Base-by-base conservation (phyloP, 2,888 invertebrate genomes). In the Pyrgus malvae region DNA sequence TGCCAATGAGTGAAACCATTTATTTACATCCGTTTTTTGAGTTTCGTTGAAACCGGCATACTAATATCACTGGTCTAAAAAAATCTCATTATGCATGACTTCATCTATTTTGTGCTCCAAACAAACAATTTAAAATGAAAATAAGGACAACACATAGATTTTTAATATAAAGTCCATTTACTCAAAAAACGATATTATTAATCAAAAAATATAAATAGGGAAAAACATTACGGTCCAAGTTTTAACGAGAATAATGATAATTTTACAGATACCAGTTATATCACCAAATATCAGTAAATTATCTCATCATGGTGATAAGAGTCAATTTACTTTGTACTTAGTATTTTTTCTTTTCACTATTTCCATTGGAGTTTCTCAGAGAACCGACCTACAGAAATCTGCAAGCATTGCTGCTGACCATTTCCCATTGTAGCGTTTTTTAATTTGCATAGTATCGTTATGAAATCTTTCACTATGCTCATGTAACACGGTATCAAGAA, bases 381-480 rank as follows among this genome's bases (percentile, higher is more conserved):
- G 42, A 57, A 55, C 48, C 7, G 49, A 45, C 57, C 53, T 57
- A 50, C 49, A 60, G 23, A 49, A 55, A 53, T 60, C 55, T 21
- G 57, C 55, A 29, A 54, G 53, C 56, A 60, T 60, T 46, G 50
- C 54, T 56, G 31, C 40, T 41, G 49, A 50, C 51, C 35, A n/a
- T n/a, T n/a, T n/a, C n/a, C n/a, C n/a, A n/a, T n/a, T n/a, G n/a
- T n/a, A n/a, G n/a, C n/a, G n/a, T n/a, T n/a, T n/a, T n/a, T n/a
- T n/a, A n/a, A n/a, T n/a, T n/a, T n/a, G n/a, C n/a, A n/a, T n/a
- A n/a, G n/a, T n/a, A n/a, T n/a, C n/a, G n/a, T n/a, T n/a, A n/a
- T n/a, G n/a, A n/a, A n/a, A n/a, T n/a, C n/a, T n/a, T n/a, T n/a
- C n/a, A n/a, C n/a, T n/a, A n/a, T n/a, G n/a, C n/a, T n/a, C n/a